Evolutionary conservation across 2,797 vertebrate species (phyloP).

Genomic region (Pteropus rufus): DNA sequence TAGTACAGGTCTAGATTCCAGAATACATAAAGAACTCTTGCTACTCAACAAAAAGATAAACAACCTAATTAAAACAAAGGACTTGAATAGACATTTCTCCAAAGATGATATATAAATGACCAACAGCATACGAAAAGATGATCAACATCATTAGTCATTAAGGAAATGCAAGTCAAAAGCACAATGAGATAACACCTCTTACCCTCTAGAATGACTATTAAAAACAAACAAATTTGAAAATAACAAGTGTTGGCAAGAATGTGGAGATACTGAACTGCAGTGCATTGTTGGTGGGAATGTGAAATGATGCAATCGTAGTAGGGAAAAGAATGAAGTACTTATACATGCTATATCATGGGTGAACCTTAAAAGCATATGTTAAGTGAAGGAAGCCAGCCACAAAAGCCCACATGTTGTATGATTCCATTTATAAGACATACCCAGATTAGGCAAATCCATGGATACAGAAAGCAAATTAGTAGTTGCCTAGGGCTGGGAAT

Average conservation of each 20-base stretch:
- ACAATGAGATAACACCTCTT: neutral
- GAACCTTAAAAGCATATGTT: neutral
- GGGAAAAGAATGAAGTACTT: neutral
- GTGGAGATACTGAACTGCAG: neutral
- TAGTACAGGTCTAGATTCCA: neutral
- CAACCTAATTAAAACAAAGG: neutral
- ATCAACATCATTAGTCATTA: neutral
- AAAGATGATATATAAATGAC: neutral
- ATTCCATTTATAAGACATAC: neutral
- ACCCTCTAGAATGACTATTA: neutral
- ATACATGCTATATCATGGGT: neutral
- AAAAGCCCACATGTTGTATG: neutral
- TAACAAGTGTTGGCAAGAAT: neutral
- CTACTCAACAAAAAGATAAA: neutral
- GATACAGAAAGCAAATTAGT: neutral
- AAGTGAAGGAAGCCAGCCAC: neutral
- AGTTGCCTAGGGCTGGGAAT: neutral
- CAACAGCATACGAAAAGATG: neutral
- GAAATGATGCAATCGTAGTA: neutral
- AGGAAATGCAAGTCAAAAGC: neutral
- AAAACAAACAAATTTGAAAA: neutral
- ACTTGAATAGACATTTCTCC: neutral
- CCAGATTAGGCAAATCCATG: neutral
- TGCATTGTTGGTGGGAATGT: neutral
- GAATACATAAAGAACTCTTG: neutral